Evolutionary conservation across 2,797 vertebrate genomes (phyloP), one percentile per base, ranked within the genome.

Genomic region (Sebastes cheni): DNA sequence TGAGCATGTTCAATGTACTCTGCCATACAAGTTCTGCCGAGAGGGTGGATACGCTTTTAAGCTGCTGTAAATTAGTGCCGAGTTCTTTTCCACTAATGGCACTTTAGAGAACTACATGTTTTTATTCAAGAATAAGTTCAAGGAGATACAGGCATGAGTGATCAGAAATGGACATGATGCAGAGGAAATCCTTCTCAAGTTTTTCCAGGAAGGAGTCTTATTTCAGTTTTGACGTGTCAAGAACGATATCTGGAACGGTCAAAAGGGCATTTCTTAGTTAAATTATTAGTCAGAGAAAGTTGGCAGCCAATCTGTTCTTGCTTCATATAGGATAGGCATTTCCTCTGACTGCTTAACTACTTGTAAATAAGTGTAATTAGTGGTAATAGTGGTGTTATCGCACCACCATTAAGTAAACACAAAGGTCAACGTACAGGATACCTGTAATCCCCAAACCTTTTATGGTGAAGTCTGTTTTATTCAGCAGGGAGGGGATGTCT

Each of bases 401-500:
- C 74, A 61, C 3, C 3, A 12, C 39, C 59, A 72, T 25, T 56
- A 64, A 73, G 23, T n/a, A 46, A 11, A 25, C 22, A 6, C 7
- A 52, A 50, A 76, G 70, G 82, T 84, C 81, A 83, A 55, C 16
- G 1, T 32, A 76, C 75, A 86, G 89, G 88, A 87, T 66, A 77
- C 62, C 59, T 70, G 66, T 75, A 55, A 87, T 75, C 50, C 68
- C 61, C 69, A 83, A 90, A 81, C 25, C 23, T 72, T 80, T 65
- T 67, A 10, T 76, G 93, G 84, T 87, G 67, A 81, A 75, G 72
- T 81, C 68, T 72, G 72, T 84, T 56, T 89, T 20, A 81, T 88
- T 77, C 67, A 66, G 73, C 84, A 82, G 86, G 80, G 88, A 92
- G 84, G 84, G 91, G 91, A 93, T 85, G 84, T 92, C 88, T 93